A percentile compares a stretch with the other conserved stretches of the same genome.
These are phyloP conservation scores for Drosophila ironensis DNA, from an alignment of 1,140 invertebrate species.

Conservation along the genomic window DNA sequence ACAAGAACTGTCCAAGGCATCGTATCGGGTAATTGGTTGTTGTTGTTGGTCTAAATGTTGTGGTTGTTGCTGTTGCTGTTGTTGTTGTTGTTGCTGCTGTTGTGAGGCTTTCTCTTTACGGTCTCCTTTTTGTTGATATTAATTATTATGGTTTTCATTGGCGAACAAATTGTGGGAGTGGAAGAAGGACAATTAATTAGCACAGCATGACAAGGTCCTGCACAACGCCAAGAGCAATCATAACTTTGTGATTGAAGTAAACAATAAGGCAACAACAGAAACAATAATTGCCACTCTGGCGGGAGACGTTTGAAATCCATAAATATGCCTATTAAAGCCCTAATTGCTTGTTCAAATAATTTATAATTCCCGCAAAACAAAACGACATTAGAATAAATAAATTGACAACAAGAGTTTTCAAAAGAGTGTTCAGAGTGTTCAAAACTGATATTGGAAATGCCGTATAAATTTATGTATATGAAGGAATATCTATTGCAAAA, in stretches of 20 bases:
- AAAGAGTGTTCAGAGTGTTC: too few species aligned
- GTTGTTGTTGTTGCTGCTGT: constrained; percentile 26
- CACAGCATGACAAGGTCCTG: not conserved
- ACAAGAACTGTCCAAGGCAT: constrained; percentile 72
- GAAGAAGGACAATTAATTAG: constrained; percentile 29
- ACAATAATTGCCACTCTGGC: not conserved
- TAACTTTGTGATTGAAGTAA: not conserved
- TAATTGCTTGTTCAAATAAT: too few species aligned
- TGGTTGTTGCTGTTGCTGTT: constrained; percentile 19
- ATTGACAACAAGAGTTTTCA: too few species aligned
- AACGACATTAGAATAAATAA: too few species aligned
- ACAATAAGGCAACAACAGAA: not conserved
- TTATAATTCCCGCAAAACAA: too few species aligned
- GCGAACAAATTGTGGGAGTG: not conserved
- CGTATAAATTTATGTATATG: too few species aligned
- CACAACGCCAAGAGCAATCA: not conserved
- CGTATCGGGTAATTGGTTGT: constrained; percentile 54
- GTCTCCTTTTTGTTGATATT: constrained; percentile 52
- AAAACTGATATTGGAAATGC: too few species aligned
- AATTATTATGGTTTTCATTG: not conserved
- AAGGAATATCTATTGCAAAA: too few species aligned
- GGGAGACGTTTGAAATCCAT: too few species aligned
- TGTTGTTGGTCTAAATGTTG: constrained; percentile 26
- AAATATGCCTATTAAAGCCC: too few species aligned
- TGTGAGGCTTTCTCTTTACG: constrained; percentile 69